A percentile compares a stretch with the other conserved stretches of the same genome.
Evolutionary conservation across 64 coral and sea anemone species (phyloP).

Genomic region (Pocillopora verrucosa): DNA sequence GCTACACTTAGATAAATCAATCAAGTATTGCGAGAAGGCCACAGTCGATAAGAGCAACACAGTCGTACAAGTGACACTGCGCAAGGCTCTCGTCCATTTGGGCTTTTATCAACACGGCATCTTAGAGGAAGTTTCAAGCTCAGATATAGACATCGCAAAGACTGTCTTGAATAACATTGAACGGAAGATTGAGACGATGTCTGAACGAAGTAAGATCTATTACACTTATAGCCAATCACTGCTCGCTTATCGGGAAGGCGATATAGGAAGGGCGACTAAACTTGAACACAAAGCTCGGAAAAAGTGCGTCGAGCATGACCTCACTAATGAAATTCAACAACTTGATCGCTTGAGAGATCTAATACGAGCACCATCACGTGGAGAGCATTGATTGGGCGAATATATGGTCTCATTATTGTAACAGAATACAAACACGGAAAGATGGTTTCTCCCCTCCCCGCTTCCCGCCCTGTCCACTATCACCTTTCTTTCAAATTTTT

Average conservation of each 20-base stretch:
- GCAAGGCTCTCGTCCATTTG: slow-evolving; percentile 34
- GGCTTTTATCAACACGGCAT: slow-evolving; percentile 57
- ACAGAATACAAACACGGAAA: too few relatives aligned
- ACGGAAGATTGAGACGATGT: neutral
- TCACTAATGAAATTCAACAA: slow-evolving; percentile 34
- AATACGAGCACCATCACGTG: neutral
- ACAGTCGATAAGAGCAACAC: slow-evolving; percentile 46
- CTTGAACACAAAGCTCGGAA: slow-evolving; percentile 28
- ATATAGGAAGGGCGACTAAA: neutral
- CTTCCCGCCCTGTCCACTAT: too few relatives aligned
- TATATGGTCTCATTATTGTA: too few relatives aligned
- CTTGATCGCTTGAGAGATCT: slow-evolving; percentile 21
- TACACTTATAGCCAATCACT: slow-evolving; percentile 18
- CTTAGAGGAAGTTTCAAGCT: slow-evolving; percentile 20
- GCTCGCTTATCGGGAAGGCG: neutral
- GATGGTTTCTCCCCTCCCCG: too few relatives aligned
- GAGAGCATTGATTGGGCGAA: too few relatives aligned
- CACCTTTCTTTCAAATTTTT: too few relatives aligned
- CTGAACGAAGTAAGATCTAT: slow-evolving; percentile 34
- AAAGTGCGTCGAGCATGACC: slow-evolving; percentile 6
- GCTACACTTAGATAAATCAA: slow-evolving; percentile 22
- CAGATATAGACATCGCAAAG: slow-evolving; percentile 28
- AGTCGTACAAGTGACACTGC: slow-evolving; percentile 18
- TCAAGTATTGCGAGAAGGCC: slow-evolving; percentile 30
- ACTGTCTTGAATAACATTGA: slow-evolving; percentile 6